Base-by-base conservation (phyloP, 1,140 invertebrate genomes). In the Notospermus geniculatus region DNA sequence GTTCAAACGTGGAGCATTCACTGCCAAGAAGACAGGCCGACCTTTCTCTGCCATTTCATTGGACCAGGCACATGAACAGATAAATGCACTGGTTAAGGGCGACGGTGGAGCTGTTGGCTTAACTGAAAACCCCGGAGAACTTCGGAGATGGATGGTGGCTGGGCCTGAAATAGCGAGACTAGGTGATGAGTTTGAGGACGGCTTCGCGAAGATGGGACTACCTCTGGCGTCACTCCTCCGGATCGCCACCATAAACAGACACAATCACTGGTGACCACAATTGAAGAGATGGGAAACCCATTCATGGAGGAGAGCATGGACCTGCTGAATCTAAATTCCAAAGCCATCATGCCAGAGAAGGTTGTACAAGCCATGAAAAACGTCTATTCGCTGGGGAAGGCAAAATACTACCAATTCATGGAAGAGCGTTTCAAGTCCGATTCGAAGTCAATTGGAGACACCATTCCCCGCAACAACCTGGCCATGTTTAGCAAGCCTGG, bases 101-200 rank as follows among this genome's bases (percentile, higher is more conserved):
- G 52, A 60, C 50, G 68, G 64, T 46, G 64, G 64, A 39, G 64
- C 67, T 19, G 59, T 70, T 66, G 69, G 69, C n/a, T 41, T 71
- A 61, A 64, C 65, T 27, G 61, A 69, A 59, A 53, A 71, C 50
- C 54, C 64, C n/a, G 25, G 53, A 23, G 67, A 60, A 1, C 50
- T 65, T 22, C 45, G 60, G 28, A 1, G 63, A 36, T 69, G 65
- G 67, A 70, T 70, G 67, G 39, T 68, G 30, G 45, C 23, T 46
- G 66, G 66, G 1, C 68, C 66, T 9, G 59, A 67, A 54, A 30
- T 67, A 2, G 45, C 57, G 11, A 32, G 43, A 17, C 15, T 52
- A 27, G 45, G 46, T 11, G 4, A 46, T 7, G n/a, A 59, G 25
- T 59, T 50, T 50, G 39, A 59, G n/a, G 53, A 58, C n/a, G 36